phyloP scores from a whole-genome alignment of 64 coral and sea anemone genomes.

The Montipora efflorescens region DNA sequence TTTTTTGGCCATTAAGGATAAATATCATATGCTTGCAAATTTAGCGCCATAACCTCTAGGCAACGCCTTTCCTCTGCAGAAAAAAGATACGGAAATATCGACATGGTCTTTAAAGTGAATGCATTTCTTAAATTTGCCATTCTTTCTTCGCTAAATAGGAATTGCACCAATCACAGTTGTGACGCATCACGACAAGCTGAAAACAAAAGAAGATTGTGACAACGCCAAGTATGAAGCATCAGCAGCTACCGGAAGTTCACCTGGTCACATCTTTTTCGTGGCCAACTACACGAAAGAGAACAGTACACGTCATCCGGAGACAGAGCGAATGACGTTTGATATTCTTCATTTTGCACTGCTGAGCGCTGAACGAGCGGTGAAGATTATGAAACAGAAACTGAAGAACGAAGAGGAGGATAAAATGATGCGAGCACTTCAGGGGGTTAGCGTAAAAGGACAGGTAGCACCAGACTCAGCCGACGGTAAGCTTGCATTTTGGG shows the following conservation, averaged over 20 bases:
- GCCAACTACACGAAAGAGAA: conserved; percentile 70
- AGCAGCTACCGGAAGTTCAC: conserved; percentile 62
- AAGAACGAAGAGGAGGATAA: conserved; percentile 18
- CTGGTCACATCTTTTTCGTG: conserved; percentile 65
- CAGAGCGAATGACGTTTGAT: conserved; percentile 61
- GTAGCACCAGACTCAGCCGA: neutral
- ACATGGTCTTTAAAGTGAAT: neutral
- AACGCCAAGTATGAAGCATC: conserved; percentile 48
- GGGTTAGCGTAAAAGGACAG: neutral
- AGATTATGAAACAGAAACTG: conserved; percentile 35
- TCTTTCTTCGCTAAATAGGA: conserved; percentile 19
- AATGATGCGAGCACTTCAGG: conserved; percentile 22
- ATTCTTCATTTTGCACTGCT: conserved; percentile 67
- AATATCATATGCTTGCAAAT: no score
- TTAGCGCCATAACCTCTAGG: no score
- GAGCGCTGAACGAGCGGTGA: conserved; percentile 62
- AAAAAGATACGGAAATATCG: neutral
- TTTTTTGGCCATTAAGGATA: no score
- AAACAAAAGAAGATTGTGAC: conserved; percentile 37
- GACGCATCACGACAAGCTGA: conserved; percentile 69
- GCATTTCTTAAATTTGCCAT: neutral
- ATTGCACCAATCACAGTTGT: conserved; percentile 77
- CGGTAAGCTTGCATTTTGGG: neutral
- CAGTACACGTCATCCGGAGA: conserved; percentile 20
- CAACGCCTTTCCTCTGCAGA: neutral